Percentiles rank a stretch among this genome's conserved stretches.
These are phyloP conservation scores for Synaphobranchus kaupii DNA, from an alignment of 2,797 vertebrate species.

Conservation along the genomic window DNA sequence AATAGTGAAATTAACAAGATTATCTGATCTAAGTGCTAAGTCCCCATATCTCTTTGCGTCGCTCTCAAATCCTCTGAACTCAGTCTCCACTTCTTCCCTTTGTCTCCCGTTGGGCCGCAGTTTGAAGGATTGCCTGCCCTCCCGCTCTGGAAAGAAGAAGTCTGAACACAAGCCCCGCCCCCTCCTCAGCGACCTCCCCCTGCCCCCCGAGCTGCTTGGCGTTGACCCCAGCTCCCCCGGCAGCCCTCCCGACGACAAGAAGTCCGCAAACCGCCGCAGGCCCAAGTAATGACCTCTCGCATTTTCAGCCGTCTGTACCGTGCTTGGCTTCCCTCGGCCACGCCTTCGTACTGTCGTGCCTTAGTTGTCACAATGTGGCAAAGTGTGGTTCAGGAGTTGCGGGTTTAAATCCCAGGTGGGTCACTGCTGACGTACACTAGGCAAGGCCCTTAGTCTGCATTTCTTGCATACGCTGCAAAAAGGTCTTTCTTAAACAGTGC, in stretches of 20 bases:
- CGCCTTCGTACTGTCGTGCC: neutral
- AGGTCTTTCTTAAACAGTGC: too few relatives aligned
- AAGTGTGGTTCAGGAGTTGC: neutral
- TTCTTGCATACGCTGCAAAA: neutral
- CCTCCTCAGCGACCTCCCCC: constrained; percentile 88
- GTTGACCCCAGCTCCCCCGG: constrained; percentile 72
- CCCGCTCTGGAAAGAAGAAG: constrained; percentile 86
- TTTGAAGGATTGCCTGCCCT: constrained; percentile 63
- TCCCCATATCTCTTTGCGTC: neutral
- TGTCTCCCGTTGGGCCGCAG: constrained; percentile 43
- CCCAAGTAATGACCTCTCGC: constrained; percentile 81
- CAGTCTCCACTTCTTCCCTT: neutral
- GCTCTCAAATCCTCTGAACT: neutral
- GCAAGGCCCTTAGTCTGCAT: neutral
- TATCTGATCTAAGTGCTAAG: neutral
- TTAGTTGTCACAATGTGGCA: neutral
- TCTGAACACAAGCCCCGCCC: constrained; percentile 86
- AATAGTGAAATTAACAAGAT: neutral
- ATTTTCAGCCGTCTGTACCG: neutral
- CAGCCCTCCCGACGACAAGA: constrained; percentile 90
- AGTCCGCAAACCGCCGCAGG: constrained; percentile 75
- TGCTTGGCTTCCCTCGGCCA: neutral
- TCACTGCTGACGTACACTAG: neutral
- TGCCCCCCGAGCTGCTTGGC: constrained; percentile 86
- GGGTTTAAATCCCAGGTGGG: neutral